A percentile compares a stretch with the other conserved stretches of the same genome.
These are phyloP conservation scores for Rhagonycha lutea DNA, from an alignment of 2,888 invertebrate species.

Conservation along the genomic window DNA sequence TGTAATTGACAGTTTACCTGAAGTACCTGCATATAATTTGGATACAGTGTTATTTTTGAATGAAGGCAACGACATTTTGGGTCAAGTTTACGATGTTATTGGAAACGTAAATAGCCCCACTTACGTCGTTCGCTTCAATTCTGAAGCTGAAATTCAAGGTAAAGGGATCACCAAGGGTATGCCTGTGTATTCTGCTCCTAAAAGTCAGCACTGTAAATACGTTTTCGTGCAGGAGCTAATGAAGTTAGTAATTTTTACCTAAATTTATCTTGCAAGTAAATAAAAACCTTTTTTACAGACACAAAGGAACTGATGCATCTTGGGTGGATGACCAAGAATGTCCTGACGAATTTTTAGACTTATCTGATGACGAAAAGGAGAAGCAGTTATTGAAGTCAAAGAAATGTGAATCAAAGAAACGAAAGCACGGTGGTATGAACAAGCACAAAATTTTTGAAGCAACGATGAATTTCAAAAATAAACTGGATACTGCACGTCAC, in stretches of 20 bases:
- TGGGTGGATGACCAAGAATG: constrained; percentile 84
- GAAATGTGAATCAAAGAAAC: constrained; percentile 22
- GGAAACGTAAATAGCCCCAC: constrained; percentile 84
- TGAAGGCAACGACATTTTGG: constrained; percentile 73
- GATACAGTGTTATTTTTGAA: constrained; percentile 88
- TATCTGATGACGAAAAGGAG: constrained; percentile 90
- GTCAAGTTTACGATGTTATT: constrained; percentile 88
- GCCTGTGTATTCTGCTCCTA: constrained; percentile 83
- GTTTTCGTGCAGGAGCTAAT: constrained; percentile 75
- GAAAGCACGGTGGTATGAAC: constrained; percentile 43
- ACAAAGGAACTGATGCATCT: constrained; percentile 86
- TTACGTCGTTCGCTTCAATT: constrained; percentile 91
- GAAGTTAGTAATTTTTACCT: constrained; percentile 60
- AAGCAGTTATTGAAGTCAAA: constrained; percentile 38
- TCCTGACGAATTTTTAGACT: constrained; percentile 73
- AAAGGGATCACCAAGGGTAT: constrained; percentile 69
- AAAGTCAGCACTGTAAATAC: constrained; percentile 73
- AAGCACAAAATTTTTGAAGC: constrained; percentile 48
- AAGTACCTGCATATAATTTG: constrained; percentile 79
- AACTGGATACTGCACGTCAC: constrained; percentile 43
- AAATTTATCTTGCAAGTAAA: background rate
- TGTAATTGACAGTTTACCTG: constrained; percentile 72
- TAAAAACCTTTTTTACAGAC: constrained; percentile 54
- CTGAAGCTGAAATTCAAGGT: constrained; percentile 71
- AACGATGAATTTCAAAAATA: constrained; percentile 54